Evolutionary conservation across 2,888 invertebrate species (phyloP), one percentile per base, ranked within the genome.

Genomic region (Eristalinus sepulchralis): DNA sequence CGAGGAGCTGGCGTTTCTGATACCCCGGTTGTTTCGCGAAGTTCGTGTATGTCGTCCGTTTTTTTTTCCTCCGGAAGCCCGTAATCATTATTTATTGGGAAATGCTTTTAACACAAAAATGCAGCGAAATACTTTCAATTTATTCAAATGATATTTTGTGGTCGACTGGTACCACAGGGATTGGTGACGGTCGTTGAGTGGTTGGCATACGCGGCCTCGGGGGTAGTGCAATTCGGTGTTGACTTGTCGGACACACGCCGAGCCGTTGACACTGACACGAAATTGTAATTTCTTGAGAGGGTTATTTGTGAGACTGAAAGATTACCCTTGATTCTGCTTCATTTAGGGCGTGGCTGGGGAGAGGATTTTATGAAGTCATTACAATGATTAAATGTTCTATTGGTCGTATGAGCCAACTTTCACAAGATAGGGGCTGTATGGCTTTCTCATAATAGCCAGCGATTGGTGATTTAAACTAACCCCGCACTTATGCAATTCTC

Each of bases 61-160:
- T 59, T 63, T 66, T 6, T 57, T 39, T 75, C 24, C 55, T 71
- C 76, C 62, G 47, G 71, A 36, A 68, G 67, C 34, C 76, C 20
- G 77, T 77, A 85, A 85, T 85, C 76, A 85, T 85, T 85, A 85
- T 85, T 81, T 85, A 85, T 85, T 85, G 81, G 81, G 24, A 77
- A 85, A 85, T 85, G 84, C 84, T 85, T 77, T 85, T 85, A 85
- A 71, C 55, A 68, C 34, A 27, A 72, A 72, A 85, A 68, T 85
- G 81, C 84, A 85, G n/a, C 57, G 67, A 82, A 77, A 72, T 72
- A 72, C 81, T 81, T 81, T 85, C 81, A 72, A 81, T 81, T 85
- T 85, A 85, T 85, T 85, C 63, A 85, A 85, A 81, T 85, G 71
- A 85, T 81, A 81, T 84, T 80, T 84, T 75, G 80, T 76, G 75